Evolutionary conservation across 2,888 invertebrate genomes (phyloP), one percentile per base, ranked within the genome.

Genomic region (Sarcophaga rosellei): DNA sequence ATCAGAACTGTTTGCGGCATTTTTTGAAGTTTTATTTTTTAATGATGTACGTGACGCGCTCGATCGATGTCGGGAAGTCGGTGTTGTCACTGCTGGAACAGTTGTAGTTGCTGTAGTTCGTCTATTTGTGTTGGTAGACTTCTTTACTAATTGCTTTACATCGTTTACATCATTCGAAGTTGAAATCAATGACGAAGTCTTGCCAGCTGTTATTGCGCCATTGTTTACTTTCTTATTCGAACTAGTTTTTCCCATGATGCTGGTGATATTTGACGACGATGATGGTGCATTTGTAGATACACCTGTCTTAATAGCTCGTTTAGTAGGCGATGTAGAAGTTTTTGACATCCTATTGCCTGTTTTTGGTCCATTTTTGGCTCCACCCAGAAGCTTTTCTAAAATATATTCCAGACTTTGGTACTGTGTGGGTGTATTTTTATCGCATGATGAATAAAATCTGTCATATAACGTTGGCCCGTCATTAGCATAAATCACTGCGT

Each of bases 391-490:
- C 90, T 91, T 92, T 76, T 92, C 91, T 81, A 91, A 90, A 83
- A 93, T 92, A 88, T 91, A 92, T 77, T 92, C 91, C 86, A 93
- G 88, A 90, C 91, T 91, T 89, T 92, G 91, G 89, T 91, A 92
- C 90, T 92, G 91, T 84, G 91, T 89, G 88, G 91, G 91, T 88
- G 90, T 90, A 81, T 75, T 85, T 68, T 83, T 84, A 69, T 86
- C 84, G 80, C 90, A 88, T 44, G 92, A 92, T 84, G 98, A 97
- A 92, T 97, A 98, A 81, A 97, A 94, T 88, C 96, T 95, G 92
- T 98, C 98, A 91, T 98, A 98, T 88, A 98, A 96, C 62, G 97
- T 97, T 63, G 97, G 97, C 0, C 98, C 98, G 91, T 98, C 97
- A 93, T 98, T 98, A 17, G 98, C 98, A 91, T 97, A 96, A 85